Percentiles rank a stretch among this genome's conserved stretches.
These are phyloP conservation scores for Typhlomys cinereus DNA, from an alignment of 2,113 vertebrate species.

Conservation along the genomic window DNA sequence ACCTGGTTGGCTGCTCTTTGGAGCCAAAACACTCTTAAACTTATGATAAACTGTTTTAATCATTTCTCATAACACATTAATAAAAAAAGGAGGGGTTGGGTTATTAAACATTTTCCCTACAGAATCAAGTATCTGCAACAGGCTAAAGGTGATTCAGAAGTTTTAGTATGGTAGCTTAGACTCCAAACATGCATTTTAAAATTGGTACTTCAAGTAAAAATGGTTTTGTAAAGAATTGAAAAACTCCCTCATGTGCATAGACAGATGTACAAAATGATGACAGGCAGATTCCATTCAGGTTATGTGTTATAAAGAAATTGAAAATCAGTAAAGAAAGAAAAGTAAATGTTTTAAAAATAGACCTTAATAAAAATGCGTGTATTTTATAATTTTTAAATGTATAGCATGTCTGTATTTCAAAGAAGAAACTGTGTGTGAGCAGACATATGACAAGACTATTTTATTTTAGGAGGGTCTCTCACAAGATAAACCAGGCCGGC, in stretches of 20 bases:
- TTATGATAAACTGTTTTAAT: conserved; percentile 68
- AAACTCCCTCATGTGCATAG: not conserved
- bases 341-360: conserved; percentile 66
- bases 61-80: conserved; percentile 73
- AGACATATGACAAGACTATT: not conserved
- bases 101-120: conserved; percentile 66
- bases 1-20: conserved; percentile 42
- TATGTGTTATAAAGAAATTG: conserved; percentile 38
- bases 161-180: not conserved
- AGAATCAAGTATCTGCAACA: conserved; percentile 40
- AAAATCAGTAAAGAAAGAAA: conserved; percentile 78
- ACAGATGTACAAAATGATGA: not conserved
- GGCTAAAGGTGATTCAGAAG: not conserved
- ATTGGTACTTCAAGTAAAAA: conserved; percentile 15
- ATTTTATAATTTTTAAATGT: conserved; percentile 33
- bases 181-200: conserved; percentile 64
- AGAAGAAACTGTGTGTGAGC: conserved; percentile 31
- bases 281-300: not conserved
- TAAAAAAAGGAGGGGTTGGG: conserved; percentile 68
- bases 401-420: conserved; percentile 44
- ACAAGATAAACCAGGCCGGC: not conserved
- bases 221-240: conserved; percentile 31
- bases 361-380: conserved; percentile 32
- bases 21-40: conserved; percentile 74
- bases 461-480: not conserved